Conservation (phyloP, 2,113 vertebrate genomes). For the Antechinus stuartii region DNA sequence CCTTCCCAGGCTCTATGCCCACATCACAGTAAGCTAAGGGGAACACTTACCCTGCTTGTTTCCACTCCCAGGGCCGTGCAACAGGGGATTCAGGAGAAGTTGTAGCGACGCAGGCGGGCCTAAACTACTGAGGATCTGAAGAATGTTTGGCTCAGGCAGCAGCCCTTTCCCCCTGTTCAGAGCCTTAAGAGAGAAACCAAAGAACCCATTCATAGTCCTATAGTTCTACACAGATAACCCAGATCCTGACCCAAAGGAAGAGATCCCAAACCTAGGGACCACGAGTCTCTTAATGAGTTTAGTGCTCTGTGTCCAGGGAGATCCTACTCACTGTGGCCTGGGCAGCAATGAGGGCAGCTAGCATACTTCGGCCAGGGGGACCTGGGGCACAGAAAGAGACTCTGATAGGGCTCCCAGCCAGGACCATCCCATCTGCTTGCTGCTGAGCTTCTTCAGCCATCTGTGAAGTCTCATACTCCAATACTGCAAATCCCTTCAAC, state of each 20-base stretch:
- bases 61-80: slow-evolving; percentile 77
- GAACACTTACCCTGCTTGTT: slow-evolving; percentile 89
- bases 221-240: neutral
- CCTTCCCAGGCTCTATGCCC: neutral
- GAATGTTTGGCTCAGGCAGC: slow-evolving; percentile 91
- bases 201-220: neutral
- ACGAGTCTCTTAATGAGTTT: neutral
- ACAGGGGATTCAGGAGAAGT: slow-evolving; percentile 91
- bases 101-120: slow-evolving; percentile 92
- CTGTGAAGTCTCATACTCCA: slow-evolving; percentile 90
- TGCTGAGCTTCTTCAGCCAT: slow-evolving; percentile 89
- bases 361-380: slow-evolving; percentile 93
- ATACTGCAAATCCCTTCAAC: slow-evolving; percentile 91
- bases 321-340: slow-evolving; percentile 89
- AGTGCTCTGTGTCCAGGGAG: neutral
- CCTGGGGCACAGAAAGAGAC: slow-evolving; percentile 96
- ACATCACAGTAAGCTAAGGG: neutral
- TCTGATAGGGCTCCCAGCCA: slow-evolving; percentile 87
- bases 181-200: slow-evolving; percentile 81
- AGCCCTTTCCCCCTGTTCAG: slow-evolving; percentile 95
- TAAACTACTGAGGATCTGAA: slow-evolving; percentile 92
- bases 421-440: slow-evolving; percentile 83
- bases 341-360: slow-evolving; percentile 94
- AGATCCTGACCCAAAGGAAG: neutral
- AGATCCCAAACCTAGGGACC: neutral